Evolutionary conservation across 2,888 invertebrate species (phyloP).

Genomic region (Lasioglossum malachurum): DNA sequence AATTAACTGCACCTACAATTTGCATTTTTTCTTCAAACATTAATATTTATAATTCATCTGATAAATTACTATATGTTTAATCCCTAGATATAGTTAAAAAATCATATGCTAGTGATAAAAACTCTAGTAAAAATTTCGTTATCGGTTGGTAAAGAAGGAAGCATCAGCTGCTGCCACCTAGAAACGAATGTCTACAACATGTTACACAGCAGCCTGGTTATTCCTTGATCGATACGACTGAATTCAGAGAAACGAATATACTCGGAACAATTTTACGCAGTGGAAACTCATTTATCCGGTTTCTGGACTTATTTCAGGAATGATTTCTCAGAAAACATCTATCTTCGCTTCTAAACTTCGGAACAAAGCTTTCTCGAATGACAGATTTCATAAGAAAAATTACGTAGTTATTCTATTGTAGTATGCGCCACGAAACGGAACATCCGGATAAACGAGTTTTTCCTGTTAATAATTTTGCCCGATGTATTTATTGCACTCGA

Average conservation of each 20-base stretch:
- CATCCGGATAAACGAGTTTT: slow-evolving; percentile 38
- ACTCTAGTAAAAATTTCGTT: background rate
- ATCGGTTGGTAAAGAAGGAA: slow-evolving; percentile 63
- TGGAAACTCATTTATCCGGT: slow-evolving; percentile 23
- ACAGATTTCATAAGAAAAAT: background rate
- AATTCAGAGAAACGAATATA: slow-evolving; percentile 29
- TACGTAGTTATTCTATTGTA: slow-evolving; percentile 8
- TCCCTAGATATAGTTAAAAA: background rate
- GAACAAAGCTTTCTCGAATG: background rate
- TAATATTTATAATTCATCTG: background rate
- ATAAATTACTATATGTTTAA: background rate
- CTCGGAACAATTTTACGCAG: background rate
- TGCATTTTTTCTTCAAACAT: background rate
- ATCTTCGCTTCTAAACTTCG: background rate
- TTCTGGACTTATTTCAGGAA: background rate
- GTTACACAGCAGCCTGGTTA: slow-evolving; percentile 15
- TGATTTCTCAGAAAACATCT: slow-evolving; percentile 17
- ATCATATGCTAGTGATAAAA: background rate
- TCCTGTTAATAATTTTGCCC: background rate
- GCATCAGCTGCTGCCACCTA: slow-evolving; percentile 59
- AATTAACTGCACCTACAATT: background rate
- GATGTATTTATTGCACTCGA: background rate
- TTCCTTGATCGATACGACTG: slow-evolving; percentile 43
- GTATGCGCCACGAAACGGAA: background rate
- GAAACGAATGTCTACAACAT: slow-evolving; percentile 22